Base-by-base conservation (phyloP, 2,797 vertebrate genomes). In the Eurystomus glaucurus region DNA sequence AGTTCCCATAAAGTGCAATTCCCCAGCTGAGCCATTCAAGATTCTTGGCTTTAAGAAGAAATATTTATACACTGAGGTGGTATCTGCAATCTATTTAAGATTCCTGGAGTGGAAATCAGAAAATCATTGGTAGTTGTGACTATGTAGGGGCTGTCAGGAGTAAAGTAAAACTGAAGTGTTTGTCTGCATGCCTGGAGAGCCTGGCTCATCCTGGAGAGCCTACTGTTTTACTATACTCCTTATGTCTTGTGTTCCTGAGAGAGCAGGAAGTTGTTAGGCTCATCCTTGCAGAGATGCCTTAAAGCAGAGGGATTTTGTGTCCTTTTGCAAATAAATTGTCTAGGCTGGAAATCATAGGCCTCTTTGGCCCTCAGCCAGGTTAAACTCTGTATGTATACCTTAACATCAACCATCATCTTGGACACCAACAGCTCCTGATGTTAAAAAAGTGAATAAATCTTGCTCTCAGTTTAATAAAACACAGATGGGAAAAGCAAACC, bases 401-500 rank as follows among this genome's bases (percentile, higher is more conserved):
- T 94, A 95, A 94, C 65, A 88, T 96, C 87, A 88, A 5, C 95
- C 79, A 86, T 88, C 90, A 72, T 94, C 87, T 91, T 86, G 95
- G 91, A 97, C 93, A 97, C 79, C 89, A 90, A 17, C 79, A 84
- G 89, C 82, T 95, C 76, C 48, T 77, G 75, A 96, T 66, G 81
- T 87, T 78, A 85, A 93, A 96, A 90, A 97, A 81, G 52, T 37
- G 79, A 94, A 91, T 96, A 96, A 94, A 95, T 95, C 94, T 96
- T 95, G 54, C 77, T 90, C 91, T 95, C 45, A 9, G 83, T 89
- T 85, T 97, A 97, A 97, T 97, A 87, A 93, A 97, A 96, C 78
- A 57, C 97, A 97, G 97, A 97, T 97, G 97, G 95, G 90, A 92
- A 96, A 97, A 96, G 84, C 94, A 97, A 96, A 90, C 92, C 74